A percentile compares a stretch with the other conserved stretches of the same genome.
Evolutionary conservation across 2,888 invertebrate genomes (phyloP).

Genomic region (Callosobruchus maculatus): DNA sequence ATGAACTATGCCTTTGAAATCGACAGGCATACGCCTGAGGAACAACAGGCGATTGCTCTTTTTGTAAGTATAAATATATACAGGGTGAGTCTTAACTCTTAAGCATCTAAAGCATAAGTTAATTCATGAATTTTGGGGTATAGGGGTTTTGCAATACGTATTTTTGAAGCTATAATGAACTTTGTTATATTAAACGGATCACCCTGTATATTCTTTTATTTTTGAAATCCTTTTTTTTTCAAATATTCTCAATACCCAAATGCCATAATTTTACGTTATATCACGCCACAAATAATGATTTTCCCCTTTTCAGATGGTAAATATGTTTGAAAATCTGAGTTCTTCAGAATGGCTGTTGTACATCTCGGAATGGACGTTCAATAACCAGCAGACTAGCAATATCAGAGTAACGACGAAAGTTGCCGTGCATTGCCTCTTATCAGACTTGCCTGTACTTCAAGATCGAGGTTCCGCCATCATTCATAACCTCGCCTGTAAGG

Average conservation of each 20-base stretch:
- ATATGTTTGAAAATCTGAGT: constrained; percentile 83
- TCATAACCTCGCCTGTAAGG: constrained; percentile 90
- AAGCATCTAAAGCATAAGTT: too few relatives aligned
- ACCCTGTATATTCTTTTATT: too few relatives aligned
- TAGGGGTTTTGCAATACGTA: too few relatives aligned
- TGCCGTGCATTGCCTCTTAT: constrained; percentile 78
- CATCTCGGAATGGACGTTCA: constrained; percentile 86
- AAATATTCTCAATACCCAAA: too few relatives aligned
- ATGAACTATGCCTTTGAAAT: constrained; percentile 84
- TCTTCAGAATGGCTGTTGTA: constrained; percentile 91
- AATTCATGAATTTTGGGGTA: too few relatives aligned
- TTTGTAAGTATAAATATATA: constrained; percentile 71
- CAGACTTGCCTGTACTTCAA: constrained; percentile 67
- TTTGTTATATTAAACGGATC: too few relatives aligned
- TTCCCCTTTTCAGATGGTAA: constrained; percentile 65
- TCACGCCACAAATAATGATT: too few relatives aligned
- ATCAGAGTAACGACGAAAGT: constrained; percentile 89
- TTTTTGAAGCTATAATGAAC: too few relatives aligned
- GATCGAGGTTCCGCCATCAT: constrained; percentile 82
- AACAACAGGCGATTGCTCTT: constrained; percentile 75
- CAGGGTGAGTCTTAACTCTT: too few relatives aligned
- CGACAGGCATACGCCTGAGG: constrained; percentile 68
- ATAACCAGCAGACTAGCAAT: constrained; percentile 76
- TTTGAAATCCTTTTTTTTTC: too few relatives aligned
- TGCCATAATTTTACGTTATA: too few relatives aligned